These are phyloP conservation scores for Hirudo medicinalis DNA, from an alignment of 1,140 invertebrate species.

Conservation along the genomic window DNA sequence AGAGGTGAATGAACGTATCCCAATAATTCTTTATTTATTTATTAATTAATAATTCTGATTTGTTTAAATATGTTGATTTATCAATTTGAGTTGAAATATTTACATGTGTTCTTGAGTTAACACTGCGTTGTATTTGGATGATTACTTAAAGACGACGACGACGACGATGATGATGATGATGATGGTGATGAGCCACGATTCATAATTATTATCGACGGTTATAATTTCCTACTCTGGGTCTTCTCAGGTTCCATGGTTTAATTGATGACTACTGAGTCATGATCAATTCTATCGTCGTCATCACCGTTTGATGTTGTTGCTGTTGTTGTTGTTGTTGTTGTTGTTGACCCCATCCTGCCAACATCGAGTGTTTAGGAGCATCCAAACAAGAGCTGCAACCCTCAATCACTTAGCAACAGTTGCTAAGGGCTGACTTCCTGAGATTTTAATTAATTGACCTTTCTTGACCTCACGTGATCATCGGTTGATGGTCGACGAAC, in stretches of 20 bases:
- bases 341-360: not conserved
- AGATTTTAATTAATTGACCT: not conserved
- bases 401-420: not conserved
- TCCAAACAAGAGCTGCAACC: not conserved
- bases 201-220: too few species aligned
- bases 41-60: too few species aligned
- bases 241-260: too few species aligned
- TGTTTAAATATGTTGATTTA: too few species aligned
- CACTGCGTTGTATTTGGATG: too few species aligned
- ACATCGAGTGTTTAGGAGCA: not conserved
- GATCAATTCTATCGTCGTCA: constrained; percentile 7
- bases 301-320: not conserved
- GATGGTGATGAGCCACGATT: not conserved
- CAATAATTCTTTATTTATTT: too few species aligned
- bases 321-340: not conserved
- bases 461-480: not conserved
- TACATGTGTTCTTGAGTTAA: too few species aligned
- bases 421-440: too few species aligned
- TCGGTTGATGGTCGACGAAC: too few species aligned
- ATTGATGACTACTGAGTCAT: not conserved
- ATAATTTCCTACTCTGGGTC: too few species aligned
- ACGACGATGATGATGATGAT: not conserved
- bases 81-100: too few species aligned
- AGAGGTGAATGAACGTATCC: not conserved
- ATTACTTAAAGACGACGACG: not conserved